Evolutionary conservation across 2,888 invertebrate genomes (phyloP).

Genomic region (Drosophila parthenogenetica): DNA sequence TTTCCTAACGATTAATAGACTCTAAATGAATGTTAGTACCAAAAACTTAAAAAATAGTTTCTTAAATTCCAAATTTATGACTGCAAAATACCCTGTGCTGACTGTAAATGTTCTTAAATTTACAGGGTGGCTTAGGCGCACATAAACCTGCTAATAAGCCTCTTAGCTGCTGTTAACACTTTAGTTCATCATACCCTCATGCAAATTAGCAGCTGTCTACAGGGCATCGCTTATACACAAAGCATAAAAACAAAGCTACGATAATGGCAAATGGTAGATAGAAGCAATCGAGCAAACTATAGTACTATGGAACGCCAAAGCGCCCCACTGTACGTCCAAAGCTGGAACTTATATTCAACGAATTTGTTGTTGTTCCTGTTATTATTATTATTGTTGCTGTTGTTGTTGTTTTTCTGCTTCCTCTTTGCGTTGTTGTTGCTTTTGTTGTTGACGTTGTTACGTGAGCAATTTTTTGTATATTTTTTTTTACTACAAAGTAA

Average conservation of each 20-base stretch:
- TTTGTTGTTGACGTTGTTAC: constrained; percentile 51
- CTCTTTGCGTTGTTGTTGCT: neutral
- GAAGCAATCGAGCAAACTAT: constrained; percentile 18
- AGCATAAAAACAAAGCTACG: constrained; percentile 56
- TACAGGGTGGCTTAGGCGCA: no score
- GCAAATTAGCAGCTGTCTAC: neutral
- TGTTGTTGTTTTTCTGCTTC: constrained; percentile 1
- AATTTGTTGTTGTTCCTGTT: constrained; percentile 21
- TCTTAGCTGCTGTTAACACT: no score
- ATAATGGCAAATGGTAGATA: constrained; percentile 67
- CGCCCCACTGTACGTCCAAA: constrained; percentile 21
- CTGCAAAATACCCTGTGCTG: no score
- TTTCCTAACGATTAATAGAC: no score
- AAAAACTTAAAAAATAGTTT: neutral
- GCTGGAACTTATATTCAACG: constrained; percentile 43
- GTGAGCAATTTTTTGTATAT: constrained; percentile 24
- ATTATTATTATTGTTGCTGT: constrained; percentile 1
- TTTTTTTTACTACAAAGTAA: constrained; percentile 71
- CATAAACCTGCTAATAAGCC: no score
- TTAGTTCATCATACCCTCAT: neutral
- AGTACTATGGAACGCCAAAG: neutral
- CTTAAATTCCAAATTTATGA: no score
- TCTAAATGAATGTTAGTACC: neutral
- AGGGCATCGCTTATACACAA: constrained; percentile 12
- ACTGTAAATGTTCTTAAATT: no score